phyloP scores from a whole-genome alignment of 2,797 vertebrate species.

The Channallabes apus region DNA sequence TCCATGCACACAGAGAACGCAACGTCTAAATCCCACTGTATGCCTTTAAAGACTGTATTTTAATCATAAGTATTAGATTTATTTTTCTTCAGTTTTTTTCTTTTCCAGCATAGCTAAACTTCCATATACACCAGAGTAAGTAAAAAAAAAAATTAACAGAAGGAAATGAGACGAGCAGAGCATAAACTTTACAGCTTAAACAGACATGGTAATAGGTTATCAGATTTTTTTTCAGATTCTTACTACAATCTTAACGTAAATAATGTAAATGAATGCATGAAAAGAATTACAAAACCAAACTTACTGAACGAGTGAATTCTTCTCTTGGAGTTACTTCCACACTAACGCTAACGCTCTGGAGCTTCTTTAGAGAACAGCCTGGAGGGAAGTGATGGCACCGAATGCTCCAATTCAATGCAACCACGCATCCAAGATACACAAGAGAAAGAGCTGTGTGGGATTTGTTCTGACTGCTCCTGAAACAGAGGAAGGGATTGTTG shows the following conservation, averaged over 20 bases:
- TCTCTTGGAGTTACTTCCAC: background rate
- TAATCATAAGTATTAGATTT: background rate
- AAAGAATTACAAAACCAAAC: background rate
- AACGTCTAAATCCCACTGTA: too few relatives aligned
- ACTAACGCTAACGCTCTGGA: background rate
- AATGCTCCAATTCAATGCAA: slow-evolving; percentile 48
- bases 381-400: slow-evolving; percentile 48
- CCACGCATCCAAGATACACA: slow-evolving; percentile 30
- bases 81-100: background rate
- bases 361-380: slow-evolving; percentile 10
- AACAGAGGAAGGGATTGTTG: slow-evolving; percentile 56
- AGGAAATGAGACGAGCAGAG: background rate
- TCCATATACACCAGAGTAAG: background rate
- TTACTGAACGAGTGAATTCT: slow-evolving; percentile 25
- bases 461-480: slow-evolving; percentile 30
- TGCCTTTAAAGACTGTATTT: background rate
- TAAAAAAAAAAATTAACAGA: too few relatives aligned
- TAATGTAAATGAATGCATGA: background rate
- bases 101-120: background rate
- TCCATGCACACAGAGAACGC: too few relatives aligned
- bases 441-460: slow-evolving; percentile 45
- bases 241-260: background rate
- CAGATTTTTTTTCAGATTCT: background rate
- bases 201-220: background rate
- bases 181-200: background rate